Base-by-base conservation (phyloP, 2,888 invertebrate species). In the Nasonia oneida region DNA sequence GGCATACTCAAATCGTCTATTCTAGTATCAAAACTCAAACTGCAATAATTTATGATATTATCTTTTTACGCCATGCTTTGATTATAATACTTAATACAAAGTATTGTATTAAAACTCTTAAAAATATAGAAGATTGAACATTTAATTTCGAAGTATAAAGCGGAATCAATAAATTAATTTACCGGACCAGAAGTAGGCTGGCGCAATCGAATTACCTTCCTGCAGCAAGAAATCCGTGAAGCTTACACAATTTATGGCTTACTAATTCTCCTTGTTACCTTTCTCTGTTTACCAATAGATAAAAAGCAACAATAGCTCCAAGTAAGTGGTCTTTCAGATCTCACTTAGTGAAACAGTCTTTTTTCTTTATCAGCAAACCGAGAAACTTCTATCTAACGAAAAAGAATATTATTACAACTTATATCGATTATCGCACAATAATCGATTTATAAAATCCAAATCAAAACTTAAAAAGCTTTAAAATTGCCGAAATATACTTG, bases 171-270 rank as follows among this genome's bases (percentile, higher is more conserved):
- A 37, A 77, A 57, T 64, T 42, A 80, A 80, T 74, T 74, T 42
- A 74, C 50, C 37, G 50, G 4, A 47, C 47, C 33, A 29, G 29
- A 50, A 50, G 80, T 67, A 47, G 47, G 47, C 50, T 39, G 12
- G 47, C 33, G 47, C 70, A 70, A 80, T 80, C 80, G 80, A 80
- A 64, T 80, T 80, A 70, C 80, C 61, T 39, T 29, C 61, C 64
- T 57, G 18, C 37, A 39, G n/a, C 61, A 23, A 39, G 47, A 37
- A 77, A n/a, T 53, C 57, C 18, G 53, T 39, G 77, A 77, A 77
- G 53, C 57, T 61, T 8, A 18, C 18, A 57, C 29, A 61, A 77
- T 77, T 77, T 77, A 77, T 77, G 64, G 77, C 77, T 33, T 57
- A 77, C 77, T 77, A 33, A 77, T 77, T 77, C 57, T 33, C 61